Conservation (phyloP, 1,140 invertebrate genomes). For the Papilio polytes region DNA sequence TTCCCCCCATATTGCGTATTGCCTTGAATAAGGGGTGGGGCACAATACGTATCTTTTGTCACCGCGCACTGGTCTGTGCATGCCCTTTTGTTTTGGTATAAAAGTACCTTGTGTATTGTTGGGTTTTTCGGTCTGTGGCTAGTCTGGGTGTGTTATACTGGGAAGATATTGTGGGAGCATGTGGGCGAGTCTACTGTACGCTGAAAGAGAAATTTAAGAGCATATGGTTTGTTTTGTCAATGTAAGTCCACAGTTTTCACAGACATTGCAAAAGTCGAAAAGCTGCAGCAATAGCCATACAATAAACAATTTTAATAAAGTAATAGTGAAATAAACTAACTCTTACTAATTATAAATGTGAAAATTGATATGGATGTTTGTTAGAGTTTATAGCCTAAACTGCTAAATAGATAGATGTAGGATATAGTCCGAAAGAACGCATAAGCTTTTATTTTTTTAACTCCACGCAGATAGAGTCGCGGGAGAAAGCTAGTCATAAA, state of each 20-base stretch:
- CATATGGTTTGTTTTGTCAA: not conserved
- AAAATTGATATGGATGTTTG: too few relatives aligned
- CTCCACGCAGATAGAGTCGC: too few relatives aligned
- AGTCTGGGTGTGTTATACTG: not conserved
- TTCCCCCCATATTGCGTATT: not conserved
- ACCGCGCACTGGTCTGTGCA: conserved; percentile 24
- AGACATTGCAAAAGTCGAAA: too few relatives aligned
- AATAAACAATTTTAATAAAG: too few relatives aligned
- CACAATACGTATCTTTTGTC: conserved; percentile 33
- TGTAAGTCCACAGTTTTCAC: not conserved
- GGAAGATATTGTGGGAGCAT: not conserved
- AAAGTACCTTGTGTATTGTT: not conserved
- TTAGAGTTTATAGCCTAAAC: too few relatives aligned
- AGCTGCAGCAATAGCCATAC: too few relatives aligned
- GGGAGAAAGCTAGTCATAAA: too few relatives aligned
- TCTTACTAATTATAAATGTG: too few relatives aligned
- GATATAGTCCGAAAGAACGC: too few relatives aligned
- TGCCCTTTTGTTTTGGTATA: conserved; percentile 5
- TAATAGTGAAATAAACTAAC: too few relatives aligned
- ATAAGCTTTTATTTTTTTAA: too few relatives aligned
- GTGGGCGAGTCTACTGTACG: not conserved
- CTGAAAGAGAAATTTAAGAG: not conserved
- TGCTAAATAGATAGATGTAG: too few relatives aligned
- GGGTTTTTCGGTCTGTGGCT: not conserved
- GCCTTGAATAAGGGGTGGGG: conserved; percentile 17